Conservation (phyloP, 2,888 invertebrate species). For the Rhagium mordax region DNA sequence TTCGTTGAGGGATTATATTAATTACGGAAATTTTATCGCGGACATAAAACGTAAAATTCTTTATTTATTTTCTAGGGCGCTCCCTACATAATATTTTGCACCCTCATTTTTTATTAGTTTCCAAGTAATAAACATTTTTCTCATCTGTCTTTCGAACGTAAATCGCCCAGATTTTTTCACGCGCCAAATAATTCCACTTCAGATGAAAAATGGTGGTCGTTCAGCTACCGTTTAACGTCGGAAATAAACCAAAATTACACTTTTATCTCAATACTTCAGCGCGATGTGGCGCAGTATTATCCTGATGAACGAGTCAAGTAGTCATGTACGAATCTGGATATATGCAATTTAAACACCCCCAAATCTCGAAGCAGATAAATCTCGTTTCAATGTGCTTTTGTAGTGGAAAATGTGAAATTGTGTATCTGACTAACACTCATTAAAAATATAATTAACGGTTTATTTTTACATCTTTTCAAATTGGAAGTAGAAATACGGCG, state of each 20-base stretch:
- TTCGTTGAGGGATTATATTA: slow-evolving; percentile 7
- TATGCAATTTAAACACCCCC: background rate
- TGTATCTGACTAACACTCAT: too few relatives aligned
- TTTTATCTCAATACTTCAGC: background rate
- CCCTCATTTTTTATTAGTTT: background rate
- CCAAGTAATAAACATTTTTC: background rate
- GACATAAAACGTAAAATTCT: background rate
- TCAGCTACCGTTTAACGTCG: background rate
- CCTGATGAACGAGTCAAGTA: background rate
- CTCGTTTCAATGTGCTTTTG: too few relatives aligned
- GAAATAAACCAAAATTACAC: background rate
- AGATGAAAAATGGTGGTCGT: background rate
- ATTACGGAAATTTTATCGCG: slow-evolving; percentile 8
- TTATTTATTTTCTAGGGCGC: slow-evolving; percentile 1
- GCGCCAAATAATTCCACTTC: background rate
- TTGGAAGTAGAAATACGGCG: too few relatives aligned
- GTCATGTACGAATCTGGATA: background rate
- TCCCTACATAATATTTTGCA: background rate
- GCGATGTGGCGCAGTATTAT: background rate
- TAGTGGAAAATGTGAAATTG: too few relatives aligned
- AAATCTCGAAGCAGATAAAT: background rate
- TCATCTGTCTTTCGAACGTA: background rate
- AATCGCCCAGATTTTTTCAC: background rate
- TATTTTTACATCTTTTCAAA: too few relatives aligned
- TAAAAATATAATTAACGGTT: too few relatives aligned